Evolutionary conservation across 2,888 invertebrate genomes (phyloP), one percentile per base, ranked within the genome.

Genomic region (Notodonta ziczac): DNA sequence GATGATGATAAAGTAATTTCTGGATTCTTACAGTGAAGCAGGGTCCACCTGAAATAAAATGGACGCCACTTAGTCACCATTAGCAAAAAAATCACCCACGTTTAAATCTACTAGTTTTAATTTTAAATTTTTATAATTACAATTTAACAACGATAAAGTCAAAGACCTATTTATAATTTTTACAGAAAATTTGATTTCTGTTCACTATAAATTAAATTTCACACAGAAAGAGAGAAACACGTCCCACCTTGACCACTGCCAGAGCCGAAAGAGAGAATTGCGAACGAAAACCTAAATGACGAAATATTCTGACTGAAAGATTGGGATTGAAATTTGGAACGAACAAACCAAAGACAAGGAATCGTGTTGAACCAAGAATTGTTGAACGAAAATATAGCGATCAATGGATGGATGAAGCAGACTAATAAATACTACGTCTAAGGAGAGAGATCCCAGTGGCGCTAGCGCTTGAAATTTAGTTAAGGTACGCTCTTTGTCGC

Each of bases 231-330:
- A 40, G 44, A 7, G 4, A 24, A 73, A 79, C 77, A 83, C 92
- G 83, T 86, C 93, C 85, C 77, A 93, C 93, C 93, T 90, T 62
- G 82, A 89, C 91, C 92, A 87, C 93, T 91, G 92, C 93, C 85
- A 74, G 64, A 66, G 64, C 67, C 72, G 78, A 82, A 77, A 68
- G 74, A 80, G 76, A 63, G 60, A 24, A 63, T 13, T 55, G 44
- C 12, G 44, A 9, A 12, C 2, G 44, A 44, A 4, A 44, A 9
- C 12, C 5, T 40, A 12, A 44, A 12, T 44, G 44, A 40, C 40
- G 10, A 44, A 44, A 12, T 12, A 12, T 1, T 40, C 7, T 12
- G 44, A 35, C 35, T 35, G 35, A 35, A 35, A 35, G 35, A 35
- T 35, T 35, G 35, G 4, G 35, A 35, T 35, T 35, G 35, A 7